Conservation (phyloP, 2,888 invertebrate genomes). For the Caradrina clavipalpis region DNA sequence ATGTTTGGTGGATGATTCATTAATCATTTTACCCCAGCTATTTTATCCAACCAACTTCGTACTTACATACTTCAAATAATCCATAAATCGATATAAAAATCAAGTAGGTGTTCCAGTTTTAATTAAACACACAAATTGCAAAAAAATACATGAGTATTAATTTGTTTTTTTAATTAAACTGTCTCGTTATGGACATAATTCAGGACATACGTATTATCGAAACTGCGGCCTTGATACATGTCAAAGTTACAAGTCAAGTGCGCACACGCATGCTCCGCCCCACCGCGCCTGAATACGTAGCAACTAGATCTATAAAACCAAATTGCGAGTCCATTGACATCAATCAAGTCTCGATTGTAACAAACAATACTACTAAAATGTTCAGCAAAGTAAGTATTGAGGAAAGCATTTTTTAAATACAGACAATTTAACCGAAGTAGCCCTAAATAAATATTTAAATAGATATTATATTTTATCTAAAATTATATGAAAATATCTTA, state of each 20-base stretch:
- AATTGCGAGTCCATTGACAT: conserved; percentile 55
- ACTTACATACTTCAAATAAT: too few relatives aligned
- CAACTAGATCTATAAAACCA: conserved; percentile 64
- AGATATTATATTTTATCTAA: too few relatives aligned
- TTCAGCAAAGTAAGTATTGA: conserved; percentile 69
- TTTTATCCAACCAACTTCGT: too few relatives aligned
- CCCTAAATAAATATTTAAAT: too few relatives aligned
- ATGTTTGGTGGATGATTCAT: too few relatives aligned
- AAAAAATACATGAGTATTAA: not conserved
- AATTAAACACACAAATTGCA: not conserved
- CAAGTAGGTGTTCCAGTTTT: not conserved
- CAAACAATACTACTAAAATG: conserved; percentile 63
- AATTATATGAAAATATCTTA: too few relatives aligned
- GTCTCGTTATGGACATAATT: conserved; percentile 13
- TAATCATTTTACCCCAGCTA: too few relatives aligned
- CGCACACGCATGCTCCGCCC: conserved; percentile 53
- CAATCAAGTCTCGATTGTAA: conserved; percentile 64
- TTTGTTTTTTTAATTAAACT: conserved; percentile 14
- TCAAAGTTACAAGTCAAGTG: conserved; percentile 45
- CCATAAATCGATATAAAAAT: not conserved
- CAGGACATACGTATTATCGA: conserved; percentile 17
- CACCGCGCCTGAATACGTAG: conserved; percentile 48
- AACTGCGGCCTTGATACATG: conserved; percentile 38
- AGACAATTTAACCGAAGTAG: too few relatives aligned
- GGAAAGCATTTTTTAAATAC: not conserved